Base-by-base conservation (phyloP, 2,797 vertebrate genomes). In the Hypotaenidia philippensis region DNA sequence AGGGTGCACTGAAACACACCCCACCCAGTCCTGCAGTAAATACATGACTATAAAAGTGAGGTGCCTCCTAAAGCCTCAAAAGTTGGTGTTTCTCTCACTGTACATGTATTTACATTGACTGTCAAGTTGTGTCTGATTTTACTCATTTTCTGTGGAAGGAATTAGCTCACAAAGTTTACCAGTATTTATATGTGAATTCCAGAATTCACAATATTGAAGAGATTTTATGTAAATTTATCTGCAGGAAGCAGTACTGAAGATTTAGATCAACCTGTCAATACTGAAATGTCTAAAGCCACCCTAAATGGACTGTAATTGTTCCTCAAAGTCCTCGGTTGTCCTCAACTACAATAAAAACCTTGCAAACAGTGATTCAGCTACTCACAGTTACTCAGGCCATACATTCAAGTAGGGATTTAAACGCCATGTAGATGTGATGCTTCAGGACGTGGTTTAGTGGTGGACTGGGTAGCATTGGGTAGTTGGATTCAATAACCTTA, bases 211-310 rank as follows among this genome's bases (percentile, higher is more conserved):
- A 20, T 11, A 68, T 81, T 52, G 76, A 89, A 86, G 15, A 41
- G 31, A 64, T 78, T 88, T 71, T 93, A 5, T 74, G 45, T 63
- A 56, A 63, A 77, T 55, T 60, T 64, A 17, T 47, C 44, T 84
- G 36, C 22, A 90, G 65, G 60, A 84, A 78, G 49, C 13, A 82
- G 40, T 82, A 21, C 23, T 84, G 15, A 90, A 52, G 44, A 64
- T 90, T 47, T 91, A 38, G 71, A 84, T 78, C 57, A 89, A 69
- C 64, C n/a, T 68, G 64, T 87, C 56, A 56, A 68, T 83, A 88
- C 1, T 1, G 3, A 88, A 74, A 71, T 22, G 17, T 38, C 38
- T 57, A 34, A 78, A 88, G 64, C 72, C 53, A 87, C 11, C 41
- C 21, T 72, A 87, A 94, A 91, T 32, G 23, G 22, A 74, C 19